These are phyloP conservation scores for Pogonocherus hispidulus DNA, from an alignment of 2,888 invertebrate genomes.

Conservation along the genomic window DNA sequence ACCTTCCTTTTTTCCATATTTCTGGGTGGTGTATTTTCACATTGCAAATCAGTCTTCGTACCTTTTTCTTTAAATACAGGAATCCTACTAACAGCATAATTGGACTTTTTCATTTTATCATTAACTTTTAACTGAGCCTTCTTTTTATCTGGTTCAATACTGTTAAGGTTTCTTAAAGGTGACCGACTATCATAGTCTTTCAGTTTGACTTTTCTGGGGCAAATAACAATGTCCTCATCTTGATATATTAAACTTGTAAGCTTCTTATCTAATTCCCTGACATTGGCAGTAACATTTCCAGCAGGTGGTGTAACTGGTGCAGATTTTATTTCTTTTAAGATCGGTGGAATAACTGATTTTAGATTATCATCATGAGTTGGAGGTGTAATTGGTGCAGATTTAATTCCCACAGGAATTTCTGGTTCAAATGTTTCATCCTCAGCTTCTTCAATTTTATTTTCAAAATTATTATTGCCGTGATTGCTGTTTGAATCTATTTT, in stretches of 20 bases:
- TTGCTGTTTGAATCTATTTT: neutral
- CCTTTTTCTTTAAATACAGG: constrained; percentile 63
- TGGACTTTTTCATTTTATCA: constrained; percentile 62
- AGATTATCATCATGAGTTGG: neutral
- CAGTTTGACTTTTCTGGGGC: constrained; percentile 61
- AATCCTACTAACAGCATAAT: constrained; percentile 61
- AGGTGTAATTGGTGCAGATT: constrained; percentile 47
- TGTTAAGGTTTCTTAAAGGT: constrained; percentile 60
- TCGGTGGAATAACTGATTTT: neutral
- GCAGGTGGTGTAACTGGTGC: constrained; percentile 39
- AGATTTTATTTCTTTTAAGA: constrained; percentile 30
- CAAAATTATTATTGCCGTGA: neutral
- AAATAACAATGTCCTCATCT: constrained; percentile 66
- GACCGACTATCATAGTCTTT: constrained; percentile 56
- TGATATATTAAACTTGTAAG: constrained; percentile 74
- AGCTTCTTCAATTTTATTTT: neutral
- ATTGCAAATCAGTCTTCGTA: constrained; percentile 58
- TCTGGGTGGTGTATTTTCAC: constrained; percentile 66
- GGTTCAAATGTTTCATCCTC: neutral
- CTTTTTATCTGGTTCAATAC: constrained; percentile 50
- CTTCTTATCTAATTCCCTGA: constrained; percentile 66
- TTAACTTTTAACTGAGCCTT: constrained; percentile 60
- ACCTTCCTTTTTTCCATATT: constrained; percentile 48
- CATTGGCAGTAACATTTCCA: constrained; percentile 55
- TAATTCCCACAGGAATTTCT: constrained; percentile 34